Conservation (phyloP, 2,888 invertebrate species). For the Tenthredo notha region DNA sequence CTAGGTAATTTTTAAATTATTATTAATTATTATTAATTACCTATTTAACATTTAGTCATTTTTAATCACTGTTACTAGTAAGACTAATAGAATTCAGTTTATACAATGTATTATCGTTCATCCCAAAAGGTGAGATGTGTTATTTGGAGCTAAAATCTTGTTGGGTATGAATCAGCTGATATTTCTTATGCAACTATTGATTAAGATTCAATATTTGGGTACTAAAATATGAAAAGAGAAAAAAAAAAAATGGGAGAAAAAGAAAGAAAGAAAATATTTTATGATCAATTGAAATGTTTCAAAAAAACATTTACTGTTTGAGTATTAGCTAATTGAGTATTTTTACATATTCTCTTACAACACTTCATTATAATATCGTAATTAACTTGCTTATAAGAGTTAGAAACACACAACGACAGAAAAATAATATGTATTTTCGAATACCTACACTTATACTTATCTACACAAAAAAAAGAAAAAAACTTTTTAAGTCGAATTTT, state of each 20-base stretch:
- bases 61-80: conserved; percentile 14
- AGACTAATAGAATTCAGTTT: not conserved
- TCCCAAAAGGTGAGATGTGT: conserved; percentile 11
- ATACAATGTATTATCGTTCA: not conserved
- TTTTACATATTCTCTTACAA: conserved; percentile 18
- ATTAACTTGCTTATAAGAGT: not conserved
- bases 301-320: not conserved
- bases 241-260: not conserved
- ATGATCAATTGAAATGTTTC: not conserved
- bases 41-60: conserved; percentile 33
- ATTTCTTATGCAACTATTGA: not conserved
- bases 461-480: not conserved
- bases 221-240: not conserved
- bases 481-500: not conserved
- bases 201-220: not conserved
- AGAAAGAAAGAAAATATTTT: not conserved
- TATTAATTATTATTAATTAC: conserved; percentile 19
- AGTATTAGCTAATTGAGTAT: conserved; percentile 35
- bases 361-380: not conserved
- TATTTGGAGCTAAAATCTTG: not conserved
- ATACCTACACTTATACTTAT: conserved; percentile 10
- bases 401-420: not conserved
- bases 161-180: not conserved
- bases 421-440: conserved; percentile 7
- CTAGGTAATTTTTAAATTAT: conserved; percentile 58